Evolutionary conservation across 1,140 invertebrate genomes (phyloP), one percentile per base, ranked within the genome.

Genomic region (Pantala flavescens): DNA sequence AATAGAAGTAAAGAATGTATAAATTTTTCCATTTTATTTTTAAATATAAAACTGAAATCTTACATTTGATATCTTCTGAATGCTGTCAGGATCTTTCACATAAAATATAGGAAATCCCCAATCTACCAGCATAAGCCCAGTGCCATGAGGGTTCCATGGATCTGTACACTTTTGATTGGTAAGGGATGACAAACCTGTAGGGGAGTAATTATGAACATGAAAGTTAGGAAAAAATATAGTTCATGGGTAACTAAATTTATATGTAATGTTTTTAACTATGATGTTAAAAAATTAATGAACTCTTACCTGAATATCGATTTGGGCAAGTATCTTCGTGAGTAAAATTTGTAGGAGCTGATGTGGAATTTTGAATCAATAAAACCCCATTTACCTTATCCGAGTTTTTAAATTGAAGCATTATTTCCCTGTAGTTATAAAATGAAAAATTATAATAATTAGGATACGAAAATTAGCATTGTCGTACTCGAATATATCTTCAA

Each of bases 71-170:
- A 93, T 85, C 77, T 88, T 86, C 0, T 83, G 76, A 0, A 90
- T 84, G 77, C 90, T 86, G 0, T 84, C 81, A 19, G 81, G 77
- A 74, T 88, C 84, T 7, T 86, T 85, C 43, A 95, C 81, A 75
- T 89, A 90, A 83, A 95, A 95, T 79, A 96, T 91, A 7, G 95
- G 93, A 78, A 95, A 94, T 71, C 88, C 88, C 80, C 93, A 92
- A 79, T 96, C 89, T 78, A 89, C 86, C 78, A 89, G 87, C 75
- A 96, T 81, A 7, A 97, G 81, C 0, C 87, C 87, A 11, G 88
- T 90, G 10, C 94, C 94, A 77, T 82, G 79, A 36, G 87, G 86
- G 85, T 97, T 97, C 95, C 95, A 97, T 7, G 85, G 84, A 76
- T 83, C 73, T 77, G 83, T 78, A 77, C 87, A 87, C 72, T 81